Percentiles rank a stretch among this genome's conserved stretches.
These are phyloP conservation scores for Trissolcus basalis DNA, from an alignment of 1,140 invertebrate species.

Conservation along the genomic window DNA sequence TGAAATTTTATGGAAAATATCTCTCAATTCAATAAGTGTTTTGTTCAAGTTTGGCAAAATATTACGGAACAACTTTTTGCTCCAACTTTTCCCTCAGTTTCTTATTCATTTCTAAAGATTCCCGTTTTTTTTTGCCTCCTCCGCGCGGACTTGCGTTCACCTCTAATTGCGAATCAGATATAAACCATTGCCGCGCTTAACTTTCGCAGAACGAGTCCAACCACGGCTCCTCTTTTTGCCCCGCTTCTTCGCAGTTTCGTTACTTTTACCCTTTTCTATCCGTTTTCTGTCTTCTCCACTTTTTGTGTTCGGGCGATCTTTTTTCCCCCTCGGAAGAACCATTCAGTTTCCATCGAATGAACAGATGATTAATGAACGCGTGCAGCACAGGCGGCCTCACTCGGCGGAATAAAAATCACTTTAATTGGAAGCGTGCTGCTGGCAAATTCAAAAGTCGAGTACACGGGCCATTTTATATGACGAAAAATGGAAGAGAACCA, in stretches of 20 bases:
- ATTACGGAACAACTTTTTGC: too few relatives aligned
- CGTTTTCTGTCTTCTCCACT: conserved; percentile 16
- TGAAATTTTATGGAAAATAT: too few relatives aligned
- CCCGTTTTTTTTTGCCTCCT: conserved; percentile 39
- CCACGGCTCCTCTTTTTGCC: conserved; percentile 16
- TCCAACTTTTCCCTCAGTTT: too few relatives aligned
- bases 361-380: conserved; percentile 63
- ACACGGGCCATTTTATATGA: conserved; percentile 49
- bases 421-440: conserved; percentile 60
- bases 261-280: conserved; percentile 55
- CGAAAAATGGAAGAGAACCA: conserved; percentile 23
- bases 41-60: too few relatives aligned
- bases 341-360: conserved; percentile 61
- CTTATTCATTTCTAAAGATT: too few relatives aligned
- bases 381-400: conserved; percentile 24
- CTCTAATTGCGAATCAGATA: conserved; percentile 74
- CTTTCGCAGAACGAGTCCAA: conserved; percentile 19
- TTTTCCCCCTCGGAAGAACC: conserved; percentile 32
- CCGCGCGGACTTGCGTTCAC: conserved; percentile 51
- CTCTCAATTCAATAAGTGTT: too few relatives aligned
- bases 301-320: conserved; percentile 14
- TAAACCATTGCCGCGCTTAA: conserved; percentile 55
- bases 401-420: conserved; percentile 59
- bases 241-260: conserved; percentile 61
- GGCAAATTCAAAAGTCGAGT: conserved; percentile 56